Conservation (phyloP, 2,888 invertebrate genomes). For the Leptopilina syphax region DNA sequence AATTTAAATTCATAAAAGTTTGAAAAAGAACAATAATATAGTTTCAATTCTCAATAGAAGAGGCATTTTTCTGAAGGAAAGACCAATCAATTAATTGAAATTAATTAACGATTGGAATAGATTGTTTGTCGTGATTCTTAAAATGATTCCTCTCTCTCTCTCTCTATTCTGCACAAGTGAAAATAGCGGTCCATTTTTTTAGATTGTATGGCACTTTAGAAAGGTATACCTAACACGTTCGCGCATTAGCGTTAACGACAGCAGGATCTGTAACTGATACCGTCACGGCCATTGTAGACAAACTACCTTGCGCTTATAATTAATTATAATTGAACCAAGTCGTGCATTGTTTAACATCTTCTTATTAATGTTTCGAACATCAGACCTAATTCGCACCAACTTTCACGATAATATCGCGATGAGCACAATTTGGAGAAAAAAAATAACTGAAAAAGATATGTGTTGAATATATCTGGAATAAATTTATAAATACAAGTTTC, state of each 20-base stretch:
- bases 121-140: too few relatives aligned
- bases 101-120: too few relatives aligned
- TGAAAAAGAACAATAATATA: too few relatives aligned
- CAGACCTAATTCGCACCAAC: slow-evolving; percentile 39
- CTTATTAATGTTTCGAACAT: slow-evolving; percentile 35
- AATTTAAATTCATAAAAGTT: too few relatives aligned
- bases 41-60: too few relatives aligned
- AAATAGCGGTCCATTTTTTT: slow-evolving; percentile 36
- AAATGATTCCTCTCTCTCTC: too few relatives aligned
- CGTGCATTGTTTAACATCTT: slow-evolving; percentile 34
- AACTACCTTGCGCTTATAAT: slow-evolving; percentile 35
- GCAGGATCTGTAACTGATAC: slow-evolving; percentile 35
- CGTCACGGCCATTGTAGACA: slow-evolving; percentile 34
- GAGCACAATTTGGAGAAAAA: slow-evolving; percentile 22
- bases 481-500: slow-evolving; percentile 10
- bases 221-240: slow-evolving; percentile 21
- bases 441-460: too few relatives aligned
- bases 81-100: too few relatives aligned
- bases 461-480: background rate
- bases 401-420: slow-evolving; percentile 35
- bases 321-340: slow-evolving; percentile 37
- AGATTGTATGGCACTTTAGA: slow-evolving; percentile 21
- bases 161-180: background rate
- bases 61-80: too few relatives aligned
- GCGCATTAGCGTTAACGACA: slow-evolving; percentile 37